Percentiles rank a stretch among this genome's conserved stretches.
These are phyloP conservation scores for Oophaga sylvatica DNA, from an alignment of 2,797 vertebrate genomes.

Conservation along the genomic window DNA sequence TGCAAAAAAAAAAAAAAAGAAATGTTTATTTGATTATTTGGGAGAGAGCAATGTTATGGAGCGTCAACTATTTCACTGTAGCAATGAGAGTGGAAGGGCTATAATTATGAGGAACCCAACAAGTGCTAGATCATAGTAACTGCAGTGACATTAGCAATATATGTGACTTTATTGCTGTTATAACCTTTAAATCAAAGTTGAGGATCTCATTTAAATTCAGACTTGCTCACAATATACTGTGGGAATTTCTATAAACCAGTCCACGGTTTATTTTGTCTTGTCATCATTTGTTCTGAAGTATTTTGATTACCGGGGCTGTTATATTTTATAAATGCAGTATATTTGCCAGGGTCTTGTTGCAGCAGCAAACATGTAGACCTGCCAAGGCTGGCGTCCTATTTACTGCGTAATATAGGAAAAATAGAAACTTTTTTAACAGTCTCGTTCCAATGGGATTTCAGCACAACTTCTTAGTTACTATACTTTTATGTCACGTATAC, in stretches of 20 bases:
- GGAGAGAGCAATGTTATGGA: constrained; percentile 23
- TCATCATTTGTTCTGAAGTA: constrained; percentile 31
- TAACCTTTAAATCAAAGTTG: constrained; percentile 56
- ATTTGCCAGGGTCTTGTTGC: not conserved
- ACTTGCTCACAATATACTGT: constrained; percentile 29
- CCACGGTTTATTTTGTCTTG: constrained; percentile 24
- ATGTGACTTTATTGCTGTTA: constrained; percentile 44
- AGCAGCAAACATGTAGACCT: not conserved
- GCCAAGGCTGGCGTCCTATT: not conserved
- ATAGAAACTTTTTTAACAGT: no score
- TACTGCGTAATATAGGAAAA: not conserved
- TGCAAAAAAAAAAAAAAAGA: constrained; percentile 15
- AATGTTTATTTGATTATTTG: constrained; percentile 29
- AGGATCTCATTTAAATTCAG: constrained; percentile 40
- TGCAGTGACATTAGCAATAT: constrained; percentile 47
- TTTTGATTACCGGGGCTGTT: constrained; percentile 21
- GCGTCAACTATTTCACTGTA: constrained; percentile 33
- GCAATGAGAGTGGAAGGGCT: constrained; percentile 32
- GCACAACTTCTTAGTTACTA: no score
- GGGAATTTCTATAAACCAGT: constrained; percentile 24
- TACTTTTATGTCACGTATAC: no score
- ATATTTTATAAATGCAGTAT: constrained; percentile 15
- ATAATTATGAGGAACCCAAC: constrained; percentile 45
- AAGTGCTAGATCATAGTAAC: constrained; percentile 54
- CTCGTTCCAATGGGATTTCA: no score